phyloP scores from a whole-genome alignment of 2,797 vertebrate species.

The Sebastes reedi region DNA sequence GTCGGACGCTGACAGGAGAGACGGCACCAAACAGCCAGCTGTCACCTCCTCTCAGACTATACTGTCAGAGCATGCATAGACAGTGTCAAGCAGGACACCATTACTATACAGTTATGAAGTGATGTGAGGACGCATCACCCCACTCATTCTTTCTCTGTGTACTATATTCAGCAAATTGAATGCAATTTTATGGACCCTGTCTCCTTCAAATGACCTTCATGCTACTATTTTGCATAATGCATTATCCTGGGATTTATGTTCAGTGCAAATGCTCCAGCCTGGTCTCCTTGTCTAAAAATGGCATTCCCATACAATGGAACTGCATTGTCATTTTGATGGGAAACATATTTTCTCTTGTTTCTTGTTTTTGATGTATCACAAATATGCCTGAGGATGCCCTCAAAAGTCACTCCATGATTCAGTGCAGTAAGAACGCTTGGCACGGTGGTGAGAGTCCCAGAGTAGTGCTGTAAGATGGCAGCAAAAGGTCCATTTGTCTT shows the following conservation, averaged over 20 bases:
- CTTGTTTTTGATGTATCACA: not conserved
- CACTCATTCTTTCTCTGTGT: not conserved
- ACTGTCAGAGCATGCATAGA: not conserved
- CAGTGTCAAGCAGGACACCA: not conserved
- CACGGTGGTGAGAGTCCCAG: not conserved
- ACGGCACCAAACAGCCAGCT: not conserved
- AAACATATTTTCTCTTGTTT: not conserved
- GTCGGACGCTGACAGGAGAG: conserved; percentile 13
- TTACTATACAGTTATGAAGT: not conserved
- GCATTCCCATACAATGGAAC: not conserved
- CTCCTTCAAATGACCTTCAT: not conserved
- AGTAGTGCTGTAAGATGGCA: not conserved
- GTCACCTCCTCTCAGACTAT: not conserved
- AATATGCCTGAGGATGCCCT: not conserved
- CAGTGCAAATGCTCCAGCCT: not conserved
- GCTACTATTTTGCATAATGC: not conserved
- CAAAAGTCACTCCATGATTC: not conserved
- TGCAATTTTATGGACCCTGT: not conserved
- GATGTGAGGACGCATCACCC: not conserved
- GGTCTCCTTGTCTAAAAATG: not conserved
- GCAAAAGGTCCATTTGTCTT: not conserved
- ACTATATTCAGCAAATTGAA: not conserved
- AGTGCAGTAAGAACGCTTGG: not conserved
- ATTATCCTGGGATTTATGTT: not conserved
- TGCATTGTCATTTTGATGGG: not conserved